Conservation (phyloP, 1,140 invertebrate genomes). For the Berghia stephanieae region DNA sequence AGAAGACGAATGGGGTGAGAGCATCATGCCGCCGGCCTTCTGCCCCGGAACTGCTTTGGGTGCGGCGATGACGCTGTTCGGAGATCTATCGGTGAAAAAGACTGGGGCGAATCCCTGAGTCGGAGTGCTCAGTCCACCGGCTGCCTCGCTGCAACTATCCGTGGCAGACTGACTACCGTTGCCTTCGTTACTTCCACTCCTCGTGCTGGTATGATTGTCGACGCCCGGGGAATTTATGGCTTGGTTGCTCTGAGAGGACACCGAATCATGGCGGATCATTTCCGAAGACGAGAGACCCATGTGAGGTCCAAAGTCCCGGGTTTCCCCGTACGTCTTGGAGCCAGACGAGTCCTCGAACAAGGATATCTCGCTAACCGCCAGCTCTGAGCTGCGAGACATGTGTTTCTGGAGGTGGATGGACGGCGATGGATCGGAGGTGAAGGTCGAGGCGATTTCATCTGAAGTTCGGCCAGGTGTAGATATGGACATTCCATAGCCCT, state of each 20-base stretch:
- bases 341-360: slow-evolving; percentile 13
- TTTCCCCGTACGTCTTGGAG: slow-evolving; percentile 5
- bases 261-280: slow-evolving; percentile 13
- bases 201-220: too few species aligned
- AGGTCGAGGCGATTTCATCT: neutral
- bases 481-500: too few species aligned
- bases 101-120: slow-evolving; percentile 27
- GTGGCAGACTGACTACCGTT: slow-evolving; percentile 1
- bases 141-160: too few species aligned
- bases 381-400: slow-evolving; percentile 26
- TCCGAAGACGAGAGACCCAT: slow-evolving; percentile 24
- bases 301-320: slow-evolving; percentile 27
- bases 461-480: slow-evolving; percentile 23
- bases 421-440: neutral
- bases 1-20: too few species aligned
- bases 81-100: slow-evolving; percentile 27
- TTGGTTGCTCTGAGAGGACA: too few species aligned
- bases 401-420: neutral
- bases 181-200: too few species aligned
- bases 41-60: slow-evolving; percentile 12
- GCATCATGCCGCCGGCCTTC: too few species aligned
- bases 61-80: neutral
- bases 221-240: too few species aligned
- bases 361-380: slow-evolving; percentile 18
- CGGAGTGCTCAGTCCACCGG: slow-evolving; percentile 25